Base-by-base conservation (phyloP, 2,888 invertebrate species). In the Folsomia manolachei region DNA sequence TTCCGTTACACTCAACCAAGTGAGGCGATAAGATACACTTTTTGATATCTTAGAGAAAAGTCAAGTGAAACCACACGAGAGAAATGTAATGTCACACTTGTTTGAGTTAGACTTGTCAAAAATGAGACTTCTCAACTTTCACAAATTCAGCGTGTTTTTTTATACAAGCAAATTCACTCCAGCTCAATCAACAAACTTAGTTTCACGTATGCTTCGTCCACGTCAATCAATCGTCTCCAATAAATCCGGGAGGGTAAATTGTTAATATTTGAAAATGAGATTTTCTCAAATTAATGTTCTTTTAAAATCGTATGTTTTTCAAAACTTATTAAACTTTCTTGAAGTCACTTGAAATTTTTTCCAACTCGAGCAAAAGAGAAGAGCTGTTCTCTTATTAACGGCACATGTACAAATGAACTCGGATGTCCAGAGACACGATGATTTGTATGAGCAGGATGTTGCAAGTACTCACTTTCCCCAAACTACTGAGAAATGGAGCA, bases 391-490 rank as follows among this genome's bases (percentile, higher is more conserved):
- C 51, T 18, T 53, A 25, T 25, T 2, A 19, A 56, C n/a, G 69
- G 75, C 75, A 73, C 70, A 73, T 75, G 73, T 70, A 75, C 63
- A 71, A 75, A 73, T 75, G 75, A 75, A 66, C 71, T 70, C 70
- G 71, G 70, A 69, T 67, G 67, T 64, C 51, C 63, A 67, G 60
- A 52, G 64, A 69, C 75, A 75, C 71, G 70, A 71, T 69, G 67
- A 75, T 75, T 73, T 75, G 68, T 75, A 75, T 62, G 27, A 27
- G 39, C 9, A 18, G 27, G 19, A 9, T 26, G 39, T 64, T 19
- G 4, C n/a, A 7, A 64, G 25, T 24, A 23, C 24, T 62, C 62
- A 24, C 25, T 24, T 25, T 64, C 64, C 64, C 21, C 64, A 64
- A 26, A 63, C 25, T n/a, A n/a, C n/a, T 24, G 63, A 39, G 18